Percentiles rank a stretch among this genome's conserved stretches.
phyloP scores from a whole-genome alignment of 2,888 invertebrate species.

The Campoletis raptor region DNA sequence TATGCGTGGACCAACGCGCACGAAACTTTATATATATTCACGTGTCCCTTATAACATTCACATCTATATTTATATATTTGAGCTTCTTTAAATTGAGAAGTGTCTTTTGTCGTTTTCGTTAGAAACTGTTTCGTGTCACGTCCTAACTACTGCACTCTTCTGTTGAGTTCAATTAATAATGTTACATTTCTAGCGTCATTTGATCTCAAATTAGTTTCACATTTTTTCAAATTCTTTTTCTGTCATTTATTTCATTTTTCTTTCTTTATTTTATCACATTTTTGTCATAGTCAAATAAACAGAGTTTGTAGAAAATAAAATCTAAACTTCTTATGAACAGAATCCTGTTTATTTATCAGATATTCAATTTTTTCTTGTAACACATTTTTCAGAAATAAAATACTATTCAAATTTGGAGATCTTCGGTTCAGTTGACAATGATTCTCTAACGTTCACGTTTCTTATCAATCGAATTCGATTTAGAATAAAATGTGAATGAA shows the following conservation, averaged over 20 bases:
- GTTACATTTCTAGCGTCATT: neutral
- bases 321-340: neutral
- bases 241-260: too few species aligned
- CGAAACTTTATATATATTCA: neutral
- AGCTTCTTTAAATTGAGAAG: conserved; percentile 32
- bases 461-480: neutral
- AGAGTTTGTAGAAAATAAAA: neutral
- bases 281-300: neutral
- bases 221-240: too few species aligned
- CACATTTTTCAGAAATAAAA: neutral
- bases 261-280: neutral
- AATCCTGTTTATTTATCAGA: neutral
- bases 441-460: neutral
- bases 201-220: neutral
- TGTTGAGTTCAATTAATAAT: neutral
- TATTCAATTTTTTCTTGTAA: neutral
- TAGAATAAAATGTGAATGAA: neutral
- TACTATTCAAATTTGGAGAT: neutral
- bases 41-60: neutral
- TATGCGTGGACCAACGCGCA: conserved; percentile 45
- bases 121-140: neutral
- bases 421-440: neutral
- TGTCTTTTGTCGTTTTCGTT: conserved; percentile 13
- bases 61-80: conserved; percentile 7
- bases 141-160: neutral